Conservation (phyloP, 2,113 vertebrate genomes). For the Toxotes chatareus region DNA sequence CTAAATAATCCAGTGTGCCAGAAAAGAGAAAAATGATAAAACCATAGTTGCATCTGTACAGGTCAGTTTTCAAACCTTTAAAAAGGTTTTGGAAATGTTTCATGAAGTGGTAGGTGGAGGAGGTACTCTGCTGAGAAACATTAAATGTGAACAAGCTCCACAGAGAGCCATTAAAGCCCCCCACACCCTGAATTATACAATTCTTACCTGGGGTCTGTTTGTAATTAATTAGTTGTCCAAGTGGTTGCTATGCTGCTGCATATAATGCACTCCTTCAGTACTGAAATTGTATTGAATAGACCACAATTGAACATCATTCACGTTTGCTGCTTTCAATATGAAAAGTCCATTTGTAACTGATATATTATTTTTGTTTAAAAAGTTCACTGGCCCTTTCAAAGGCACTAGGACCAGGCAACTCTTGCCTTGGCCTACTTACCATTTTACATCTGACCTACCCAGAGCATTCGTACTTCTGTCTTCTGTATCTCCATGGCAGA, state of each 20-base stretch:
- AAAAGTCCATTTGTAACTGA: background rate
- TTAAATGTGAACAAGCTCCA: constrained; percentile 8
- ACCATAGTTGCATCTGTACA: background rate
- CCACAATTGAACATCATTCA: background rate
- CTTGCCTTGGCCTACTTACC: constrained; percentile 22
- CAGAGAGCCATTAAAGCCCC: constrained; percentile 4
- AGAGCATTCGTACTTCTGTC: background rate
- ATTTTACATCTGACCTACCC: constrained; percentile 2
- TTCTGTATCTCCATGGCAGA: constrained; percentile 10
- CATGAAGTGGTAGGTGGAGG: background rate
- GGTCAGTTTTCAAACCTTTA: background rate
- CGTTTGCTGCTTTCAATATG: background rate
- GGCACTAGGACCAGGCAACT: background rate
- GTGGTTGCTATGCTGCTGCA: background rate
- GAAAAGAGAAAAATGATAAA: background rate
- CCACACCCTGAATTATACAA: background rate
- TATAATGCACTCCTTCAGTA: background rate
- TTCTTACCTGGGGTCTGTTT: constrained; percentile 22
- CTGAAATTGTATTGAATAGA: background rate
- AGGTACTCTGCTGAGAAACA: background rate
- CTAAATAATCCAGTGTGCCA: background rate
- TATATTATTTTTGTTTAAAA: background rate
- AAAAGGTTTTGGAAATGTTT: background rate
- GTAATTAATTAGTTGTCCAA: background rate
- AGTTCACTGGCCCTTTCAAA: background rate